Conservation (phyloP, 2,888 invertebrate species). For the Apamea monoglypha region DNA sequence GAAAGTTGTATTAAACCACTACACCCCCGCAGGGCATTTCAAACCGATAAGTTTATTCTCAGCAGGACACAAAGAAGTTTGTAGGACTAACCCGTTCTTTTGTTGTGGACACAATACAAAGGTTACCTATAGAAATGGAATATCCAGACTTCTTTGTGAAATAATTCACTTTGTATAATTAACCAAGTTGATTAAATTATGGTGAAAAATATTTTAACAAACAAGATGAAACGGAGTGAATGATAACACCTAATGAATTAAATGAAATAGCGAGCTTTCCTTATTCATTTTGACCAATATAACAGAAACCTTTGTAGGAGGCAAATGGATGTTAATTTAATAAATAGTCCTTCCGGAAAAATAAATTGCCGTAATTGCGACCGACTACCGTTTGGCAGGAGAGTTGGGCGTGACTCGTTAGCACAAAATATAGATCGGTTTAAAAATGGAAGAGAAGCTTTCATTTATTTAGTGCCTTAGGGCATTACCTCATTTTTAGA, state of each 20-base stretch:
- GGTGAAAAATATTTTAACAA: conserved; percentile 41
- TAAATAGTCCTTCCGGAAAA: conserved; percentile 74
- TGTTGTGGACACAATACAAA: conserved; percentile 42
- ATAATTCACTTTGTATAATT: conserved; percentile 45
- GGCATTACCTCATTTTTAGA: conserved; percentile 26
- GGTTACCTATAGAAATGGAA: conserved; percentile 40
- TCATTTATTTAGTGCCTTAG: conserved; percentile 41
- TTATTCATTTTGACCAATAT: conserved; percentile 67
- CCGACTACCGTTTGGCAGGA: conserved; percentile 69
- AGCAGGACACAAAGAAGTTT: conserved; percentile 46
- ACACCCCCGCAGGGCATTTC: conserved; percentile 26
- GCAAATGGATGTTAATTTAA: conserved; percentile 78
- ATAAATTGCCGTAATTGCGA: conserved; percentile 76
- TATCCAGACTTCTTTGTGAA: conserved; percentile 24
- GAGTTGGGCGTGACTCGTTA: conserved; percentile 72
- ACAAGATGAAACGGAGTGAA: conserved; percentile 54
- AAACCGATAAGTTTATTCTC: conserved; percentile 41
- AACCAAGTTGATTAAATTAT: conserved; percentile 53
- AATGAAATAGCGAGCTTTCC: conserved; percentile 64
- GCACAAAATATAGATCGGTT: conserved; percentile 67
- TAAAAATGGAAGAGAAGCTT: conserved; percentile 50
- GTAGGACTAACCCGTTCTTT: conserved; percentile 52
- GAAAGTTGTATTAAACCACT: conserved; percentile 27
- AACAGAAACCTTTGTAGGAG: conserved; percentile 68
- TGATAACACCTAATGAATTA: conserved; percentile 64